Conservation (phyloP, 2,888 invertebrate genomes). For the Leptopterna dolabrata region DNA sequence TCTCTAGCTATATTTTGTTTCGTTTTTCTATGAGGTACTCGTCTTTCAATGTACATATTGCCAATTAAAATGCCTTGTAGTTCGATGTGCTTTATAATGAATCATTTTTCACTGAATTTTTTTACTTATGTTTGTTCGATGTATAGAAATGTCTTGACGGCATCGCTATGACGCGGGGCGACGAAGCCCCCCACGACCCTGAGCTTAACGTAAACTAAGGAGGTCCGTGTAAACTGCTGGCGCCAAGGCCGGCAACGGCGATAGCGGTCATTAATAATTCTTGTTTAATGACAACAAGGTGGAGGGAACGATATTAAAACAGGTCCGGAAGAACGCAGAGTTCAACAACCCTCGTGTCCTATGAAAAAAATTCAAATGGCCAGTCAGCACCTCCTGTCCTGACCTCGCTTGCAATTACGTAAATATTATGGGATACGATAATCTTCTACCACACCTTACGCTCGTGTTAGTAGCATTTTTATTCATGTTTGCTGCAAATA, state of each 20-base stretch:
- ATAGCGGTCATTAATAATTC: not conserved
- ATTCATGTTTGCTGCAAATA: too few species aligned
- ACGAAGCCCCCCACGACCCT: not conserved
- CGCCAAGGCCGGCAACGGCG: not conserved
- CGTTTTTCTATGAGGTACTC: too few species aligned
- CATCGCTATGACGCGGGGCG: not conserved
- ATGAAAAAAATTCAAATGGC: not conserved
- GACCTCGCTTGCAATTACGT: not conserved
- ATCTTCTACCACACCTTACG: not conserved
- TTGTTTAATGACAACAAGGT: constrained; percentile 3
- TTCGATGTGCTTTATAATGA: too few species aligned
- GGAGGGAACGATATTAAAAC: not conserved
- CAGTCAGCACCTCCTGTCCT: constrained; percentile 5
- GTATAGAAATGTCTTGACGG: too few species aligned
- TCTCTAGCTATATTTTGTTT: too few species aligned
- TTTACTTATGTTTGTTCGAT: too few species aligned
- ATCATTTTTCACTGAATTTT: too few species aligned
- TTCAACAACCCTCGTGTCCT: not conserved
- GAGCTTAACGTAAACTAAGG: not conserved
- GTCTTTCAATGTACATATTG: too few species aligned
- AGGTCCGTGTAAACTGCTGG: not conserved
- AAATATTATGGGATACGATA: not conserved
- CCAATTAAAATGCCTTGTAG: too few species aligned
- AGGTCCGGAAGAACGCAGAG: not conserved
- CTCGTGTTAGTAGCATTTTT: not conserved